Base-by-base conservation (phyloP, 92 coral and sea anemone species). In the Hydrozoanthus gracilis region DNA sequence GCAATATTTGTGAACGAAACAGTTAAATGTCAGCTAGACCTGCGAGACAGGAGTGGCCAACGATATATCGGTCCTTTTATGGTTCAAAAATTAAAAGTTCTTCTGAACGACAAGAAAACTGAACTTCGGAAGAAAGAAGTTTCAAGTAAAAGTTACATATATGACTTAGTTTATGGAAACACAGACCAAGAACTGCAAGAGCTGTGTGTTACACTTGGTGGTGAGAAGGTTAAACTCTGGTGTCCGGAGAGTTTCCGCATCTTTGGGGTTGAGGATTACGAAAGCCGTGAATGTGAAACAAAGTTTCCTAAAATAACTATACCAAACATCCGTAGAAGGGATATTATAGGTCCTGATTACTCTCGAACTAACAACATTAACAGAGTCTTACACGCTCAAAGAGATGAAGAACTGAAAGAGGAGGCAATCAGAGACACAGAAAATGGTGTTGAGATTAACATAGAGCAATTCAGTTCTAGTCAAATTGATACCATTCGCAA, bases 341-440 rank as follows among this genome's bases (percentile, higher is more conserved):
- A 69, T 13, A 72, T 89, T 48, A 68, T 85, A 46, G 92, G 92
- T 10, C 47, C 82, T 60, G 86, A 89, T 44, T 39, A 48, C 46
- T 72, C 89, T n/a, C 92, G 71, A 8, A 6, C 84, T 16, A 68
- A 69, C 16, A 89, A 89, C 47, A 89, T 89, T 35, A 84, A 78
- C 16, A 86, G 92, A 65, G 89, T 71, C 67, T 82, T 67, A 18
- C 10, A 72, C 51, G 61, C 84, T 8, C 16, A 61, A 10, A 8
- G 82, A 12, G 86, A 20, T 20, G 71, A 68, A 54, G 66, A 27
- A 13, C 51, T 77, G n/a, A n/a, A 39, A 39, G 11, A 13, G 58
- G 11, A 77, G 14, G 60, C 71, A 52, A 14, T 89, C 50, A 15
- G 78, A 20, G 86, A 62, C 6, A 17, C 73, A 17, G 35, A 8